These are phyloP conservation scores for Rugalucina vietnamica DNA, from an alignment of 2,888 invertebrate genomes.

Conservation along the genomic window DNA sequence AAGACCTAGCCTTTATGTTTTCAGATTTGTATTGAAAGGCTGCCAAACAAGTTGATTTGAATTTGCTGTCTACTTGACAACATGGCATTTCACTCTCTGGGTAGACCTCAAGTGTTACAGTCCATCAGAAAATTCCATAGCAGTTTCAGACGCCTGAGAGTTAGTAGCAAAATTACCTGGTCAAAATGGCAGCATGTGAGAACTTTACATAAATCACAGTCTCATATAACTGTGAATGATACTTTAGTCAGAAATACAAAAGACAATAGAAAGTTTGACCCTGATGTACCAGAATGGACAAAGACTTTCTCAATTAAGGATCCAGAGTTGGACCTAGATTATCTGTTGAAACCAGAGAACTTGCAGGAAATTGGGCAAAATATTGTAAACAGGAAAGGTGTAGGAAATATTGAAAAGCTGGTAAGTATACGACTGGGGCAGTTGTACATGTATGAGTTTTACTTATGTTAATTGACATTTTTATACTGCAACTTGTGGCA, in stretches of 20 bases:
- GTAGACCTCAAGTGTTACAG: neutral
- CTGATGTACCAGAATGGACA: neutral
- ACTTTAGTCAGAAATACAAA: neutral
- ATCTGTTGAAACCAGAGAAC: constrained; percentile 88
- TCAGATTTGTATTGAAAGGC: neutral
- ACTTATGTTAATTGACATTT: too few species aligned
- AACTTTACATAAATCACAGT: neutral
- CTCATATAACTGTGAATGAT: neutral
- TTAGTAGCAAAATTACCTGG: neutral
- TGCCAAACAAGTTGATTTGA: neutral
- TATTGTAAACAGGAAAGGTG: constrained; percentile 88
- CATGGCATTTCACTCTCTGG: too few species aligned
- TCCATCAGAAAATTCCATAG: neutral
- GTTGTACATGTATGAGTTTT: too few species aligned
- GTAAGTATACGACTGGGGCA: too few species aligned
- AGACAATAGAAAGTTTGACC: neutral
- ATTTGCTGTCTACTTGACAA: neutral
- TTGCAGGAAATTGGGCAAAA: constrained; percentile 87
- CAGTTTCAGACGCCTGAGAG: neutral
- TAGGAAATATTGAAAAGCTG: constrained; percentile 87
- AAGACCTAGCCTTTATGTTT: neutral
- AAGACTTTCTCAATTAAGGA: constrained; percentile 14
- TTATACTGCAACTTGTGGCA: too few species aligned
- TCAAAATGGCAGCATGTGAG: neutral
- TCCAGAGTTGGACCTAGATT: constrained; percentile 87